Base-by-base conservation (phyloP, 2,888 invertebrate genomes). In the Hypena proboscidalis region DNA sequence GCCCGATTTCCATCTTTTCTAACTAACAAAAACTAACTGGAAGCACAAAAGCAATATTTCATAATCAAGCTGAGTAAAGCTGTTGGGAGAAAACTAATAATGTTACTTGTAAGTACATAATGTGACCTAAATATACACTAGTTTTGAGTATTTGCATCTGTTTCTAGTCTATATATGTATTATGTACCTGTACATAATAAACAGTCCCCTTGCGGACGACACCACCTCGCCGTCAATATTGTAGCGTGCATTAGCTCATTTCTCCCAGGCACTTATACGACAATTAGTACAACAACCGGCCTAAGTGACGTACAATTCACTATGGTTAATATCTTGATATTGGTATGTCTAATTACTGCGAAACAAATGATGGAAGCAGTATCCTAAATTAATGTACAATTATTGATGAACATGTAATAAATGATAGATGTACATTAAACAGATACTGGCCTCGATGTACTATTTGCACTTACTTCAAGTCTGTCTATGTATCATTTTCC, bases 221-320 rank as follows among this genome's bases (percentile, higher is more conserved):
- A 61, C 31, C 48, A 67, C 67, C 61, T 30, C 48, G 48, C 35
- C 49, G 70, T 78, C 78, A 78, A 78, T 83, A 80, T 67, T 74
- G 67, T 59, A 70, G 57, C 65, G 58, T 69, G 63, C 74, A 80
- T 83, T 77, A 76, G 72, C 61, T 75, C 65, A 84, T 81, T 81
- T 78, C 83, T 78, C 82, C 23, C 48, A 76, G 71, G 80, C 52
- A 74, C 70, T 79, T 71, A 70, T 56, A 52, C 60, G 60, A 53
- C 77, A 80, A 83, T 83, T 81, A 76, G 57, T 57, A 47, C 58
- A 62, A 67, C 67, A 60, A 67, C 65, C 63, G 58, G 57, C 51
- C 53, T 46, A 44, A 58, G 37, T 71, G 64, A 65, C 59, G 47
- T 35, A 36, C 21, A 35, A 54, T 52, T 49, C 31, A 39, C 37